Percentiles rank a stretch among this genome's conserved stretches.
phyloP scores from a whole-genome alignment of 1,140 invertebrate genomes.

The Aethina tumida region DNA sequence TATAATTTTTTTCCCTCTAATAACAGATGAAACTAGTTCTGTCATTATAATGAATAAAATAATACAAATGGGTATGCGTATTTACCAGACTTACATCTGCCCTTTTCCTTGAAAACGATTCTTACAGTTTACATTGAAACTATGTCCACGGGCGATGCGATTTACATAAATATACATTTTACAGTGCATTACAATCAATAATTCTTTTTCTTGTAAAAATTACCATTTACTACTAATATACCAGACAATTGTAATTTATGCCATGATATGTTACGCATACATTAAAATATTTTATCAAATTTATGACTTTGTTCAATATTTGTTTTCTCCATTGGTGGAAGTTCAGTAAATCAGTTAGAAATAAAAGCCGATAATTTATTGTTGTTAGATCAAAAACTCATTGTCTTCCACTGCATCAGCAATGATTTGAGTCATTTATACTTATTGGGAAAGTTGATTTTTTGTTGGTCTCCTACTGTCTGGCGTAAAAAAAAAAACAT shows the following conservation, averaged over 20 bases:
- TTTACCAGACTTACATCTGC: not conserved
- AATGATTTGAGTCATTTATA: no score
- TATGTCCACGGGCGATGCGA: not conserved
- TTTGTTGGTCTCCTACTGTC: no score
- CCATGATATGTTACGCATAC: slow-evolving; percentile 10
- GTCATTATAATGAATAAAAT: slow-evolving; percentile 1
- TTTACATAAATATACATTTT: slow-evolving; percentile 2
- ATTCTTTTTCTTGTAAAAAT: not conserved
- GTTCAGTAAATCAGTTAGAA: no score
- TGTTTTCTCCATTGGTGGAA: no score
- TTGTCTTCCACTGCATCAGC: no score
- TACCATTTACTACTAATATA: not conserved
- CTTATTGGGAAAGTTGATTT: no score
- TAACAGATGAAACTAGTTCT: slow-evolving; percentile 1
- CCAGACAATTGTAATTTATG: not conserved
- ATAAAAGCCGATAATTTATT: no score
- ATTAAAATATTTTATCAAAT: slow-evolving; percentile 3
- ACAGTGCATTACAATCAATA: not conserved
- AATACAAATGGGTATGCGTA: not conserved
- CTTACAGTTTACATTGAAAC: slow-evolving; percentile 1
- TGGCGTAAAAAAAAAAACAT: no score
- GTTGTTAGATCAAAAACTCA: no score
- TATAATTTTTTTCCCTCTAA: slow-evolving; percentile 2
- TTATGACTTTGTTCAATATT: no score
- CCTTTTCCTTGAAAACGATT: slow-evolving; percentile 2